Base-by-base conservation (phyloP, 2,888 invertebrate genomes). In the Pyrocoelia pectoralis region DNA sequence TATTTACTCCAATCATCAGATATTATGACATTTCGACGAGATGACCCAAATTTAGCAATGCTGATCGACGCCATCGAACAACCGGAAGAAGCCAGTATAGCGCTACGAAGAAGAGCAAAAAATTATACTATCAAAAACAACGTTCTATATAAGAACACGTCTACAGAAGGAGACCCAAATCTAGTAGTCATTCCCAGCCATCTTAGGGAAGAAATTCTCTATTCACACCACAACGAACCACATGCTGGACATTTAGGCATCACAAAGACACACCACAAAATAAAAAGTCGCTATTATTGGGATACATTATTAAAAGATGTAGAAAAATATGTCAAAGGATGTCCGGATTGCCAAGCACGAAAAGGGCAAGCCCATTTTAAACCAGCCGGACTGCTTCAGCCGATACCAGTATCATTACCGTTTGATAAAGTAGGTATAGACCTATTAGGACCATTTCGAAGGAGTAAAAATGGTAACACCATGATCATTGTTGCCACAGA, bases 401-500 rank as follows among this genome's bases (percentile, higher is more conserved):
- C 54, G 10, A 63, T 59, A 1, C 6, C 18, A 17, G 52, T 61
- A 18, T 18, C 41, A 0, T 15, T 24, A 33, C 61, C 52, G 1
- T 61, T 61, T 9, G 56, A 61, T 40, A 33, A 19, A 38, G 14
- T 61, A 14, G 61, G 56, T n/a, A 53, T 58, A 15, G 58, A 58
- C 18, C 24, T 72, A 9, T 29, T 58, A 41, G 58, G 52, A 10
- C 58, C 58, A 17, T 58, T 58, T 52, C 17, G 65, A 3, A 64
- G 56, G 46, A 71, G 70, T 29, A 52, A 33, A 9, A 49, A 40
- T 5, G 70, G 69, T n/a, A 71, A 72, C 52, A 72, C 61, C 1
- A 56, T 68, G 4, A 72, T 74, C 8, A 58, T 73, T 1, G 72
- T 74, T 2, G 72, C 72, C 0, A 73, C 72, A 1, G 72, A 72